These are phyloP conservation scores for Melieria omissa DNA, from an alignment of 2,888 invertebrate genomes.

Conservation along the genomic window DNA sequence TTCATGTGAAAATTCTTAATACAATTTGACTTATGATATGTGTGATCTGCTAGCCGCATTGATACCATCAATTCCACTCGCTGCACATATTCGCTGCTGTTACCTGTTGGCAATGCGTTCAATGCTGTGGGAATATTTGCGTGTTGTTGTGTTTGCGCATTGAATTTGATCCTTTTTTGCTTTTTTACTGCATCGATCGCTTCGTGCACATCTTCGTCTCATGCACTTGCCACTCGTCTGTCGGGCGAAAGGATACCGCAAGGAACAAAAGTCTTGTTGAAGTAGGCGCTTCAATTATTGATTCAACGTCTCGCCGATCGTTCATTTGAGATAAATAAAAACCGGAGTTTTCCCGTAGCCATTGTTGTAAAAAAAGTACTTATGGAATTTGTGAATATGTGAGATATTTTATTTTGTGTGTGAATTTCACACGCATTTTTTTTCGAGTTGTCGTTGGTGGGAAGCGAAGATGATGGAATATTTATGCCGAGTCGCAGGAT, in stretches of 20 bases:
- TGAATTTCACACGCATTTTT: slow-evolving; percentile 35
- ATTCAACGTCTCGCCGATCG: not conserved
- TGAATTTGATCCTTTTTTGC: slow-evolving; percentile 27
- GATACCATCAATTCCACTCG: slow-evolving; percentile 22
- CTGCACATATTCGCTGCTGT: not conserved
- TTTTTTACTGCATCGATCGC: not conserved
- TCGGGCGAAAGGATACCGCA: slow-evolving; percentile 1
- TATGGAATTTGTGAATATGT: slow-evolving; percentile 3
- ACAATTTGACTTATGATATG: slow-evolving; percentile 29
- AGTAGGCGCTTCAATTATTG: slow-evolving; percentile 38
- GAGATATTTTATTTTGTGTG: slow-evolving; percentile 14
- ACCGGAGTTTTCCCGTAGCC: too few species aligned
- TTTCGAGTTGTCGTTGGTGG: slow-evolving; percentile 16
- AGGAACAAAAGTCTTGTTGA: slow-evolving; percentile 4
- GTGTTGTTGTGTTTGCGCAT: slow-evolving; percentile 22
- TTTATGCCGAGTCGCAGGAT: too few species aligned
- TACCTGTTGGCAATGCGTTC: slow-evolving; percentile 17
- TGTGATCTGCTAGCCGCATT: slow-evolving; percentile 2
- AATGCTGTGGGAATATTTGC: slow-evolving; percentile 24
- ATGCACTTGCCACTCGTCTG: slow-evolving; percentile 20
- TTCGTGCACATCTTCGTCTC: not conserved
- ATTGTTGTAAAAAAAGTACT: too few species aligned
- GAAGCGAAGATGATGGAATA: too few species aligned
- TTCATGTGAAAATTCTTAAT: slow-evolving; percentile 1
- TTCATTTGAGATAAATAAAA: not conserved